phyloP scores from a whole-genome alignment of 2,113 vertebrate genomes.

The Chionodraco myersi region DNA sequence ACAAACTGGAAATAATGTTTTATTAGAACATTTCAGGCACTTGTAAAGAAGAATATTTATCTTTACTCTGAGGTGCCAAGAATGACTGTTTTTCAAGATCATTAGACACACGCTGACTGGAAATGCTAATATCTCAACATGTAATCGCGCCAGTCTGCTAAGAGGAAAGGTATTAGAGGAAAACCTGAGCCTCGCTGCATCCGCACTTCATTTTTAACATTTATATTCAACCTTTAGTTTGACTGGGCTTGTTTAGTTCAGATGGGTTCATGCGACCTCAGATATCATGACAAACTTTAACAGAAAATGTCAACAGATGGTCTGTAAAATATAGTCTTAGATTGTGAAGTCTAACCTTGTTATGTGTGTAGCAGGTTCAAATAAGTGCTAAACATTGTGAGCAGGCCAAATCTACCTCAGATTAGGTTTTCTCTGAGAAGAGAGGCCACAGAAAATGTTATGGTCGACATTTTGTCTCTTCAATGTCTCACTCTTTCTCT shows the following conservation, averaged over 20 bases:
- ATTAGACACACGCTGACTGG: neutral
- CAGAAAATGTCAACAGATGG: neutral
- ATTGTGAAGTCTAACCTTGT: neutral
- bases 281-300: neutral
- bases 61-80: conserved; percentile 19
- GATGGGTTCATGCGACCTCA: neutral
- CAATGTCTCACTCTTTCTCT: conserved; percentile 6
- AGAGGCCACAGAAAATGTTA: neutral
- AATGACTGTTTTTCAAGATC: neutral
- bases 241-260: neutral
- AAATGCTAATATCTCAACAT: conserved; percentile 12
- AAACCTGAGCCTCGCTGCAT: neutral
- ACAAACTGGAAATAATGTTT: conserved; percentile 38
- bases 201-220: conserved; percentile 14
- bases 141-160: neutral
- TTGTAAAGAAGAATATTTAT: conserved; percentile 19
- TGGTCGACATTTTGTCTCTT: neutral
- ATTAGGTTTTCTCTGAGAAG: neutral
- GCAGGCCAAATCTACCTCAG: neutral
- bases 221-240: conserved; percentile 12
- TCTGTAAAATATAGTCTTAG: neutral
- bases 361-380: neutral
- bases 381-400: neutral
- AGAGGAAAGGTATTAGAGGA: neutral
- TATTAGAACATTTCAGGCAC: conserved; percentile 61